These are phyloP conservation scores for Chaetogeoica ovagalla DNA, from an alignment of 2,888 invertebrate species.

Conservation along the genomic window DNA sequence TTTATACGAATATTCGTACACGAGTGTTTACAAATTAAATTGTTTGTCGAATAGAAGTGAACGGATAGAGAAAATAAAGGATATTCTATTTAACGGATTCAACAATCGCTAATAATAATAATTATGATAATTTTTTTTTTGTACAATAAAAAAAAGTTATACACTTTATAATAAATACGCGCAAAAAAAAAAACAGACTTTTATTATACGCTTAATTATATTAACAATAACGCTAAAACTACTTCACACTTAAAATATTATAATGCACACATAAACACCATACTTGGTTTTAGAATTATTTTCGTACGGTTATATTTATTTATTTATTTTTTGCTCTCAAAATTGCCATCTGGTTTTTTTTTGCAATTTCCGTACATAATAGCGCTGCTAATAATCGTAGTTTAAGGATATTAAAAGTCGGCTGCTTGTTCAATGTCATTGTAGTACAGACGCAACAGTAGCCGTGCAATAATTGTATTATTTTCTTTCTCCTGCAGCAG, in stretches of 20 bases:
- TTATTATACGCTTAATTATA: constrained; percentile 34
- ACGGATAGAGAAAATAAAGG: too few species aligned
- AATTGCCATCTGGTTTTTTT: constrained; percentile 34
- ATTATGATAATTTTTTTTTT: too few species aligned
- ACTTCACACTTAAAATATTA: neutral
- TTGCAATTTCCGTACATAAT: constrained; percentile 20
- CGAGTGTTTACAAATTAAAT: too few species aligned
- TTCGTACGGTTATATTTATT: neutral
- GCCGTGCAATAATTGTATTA: constrained; percentile 13
- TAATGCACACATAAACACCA: neutral
- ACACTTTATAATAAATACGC: too few species aligned
- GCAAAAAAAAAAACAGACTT: too few species aligned
- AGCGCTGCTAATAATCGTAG: constrained; percentile 13
- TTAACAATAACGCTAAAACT: neutral
- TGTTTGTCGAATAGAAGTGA: too few species aligned
- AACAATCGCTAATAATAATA: too few species aligned
- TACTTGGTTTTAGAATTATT: constrained; percentile 14
- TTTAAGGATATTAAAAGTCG: constrained; percentile 33
- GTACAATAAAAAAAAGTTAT: too few species aligned
- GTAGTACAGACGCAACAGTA: neutral
- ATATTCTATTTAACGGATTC: too few species aligned
- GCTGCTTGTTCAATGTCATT: neutral
- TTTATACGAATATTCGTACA: too few species aligned
- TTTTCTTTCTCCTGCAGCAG: neutral
- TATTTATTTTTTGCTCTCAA: neutral